phyloP scores from a whole-genome alignment of 2,888 invertebrate species.

The Drosophila rubida region DNA sequence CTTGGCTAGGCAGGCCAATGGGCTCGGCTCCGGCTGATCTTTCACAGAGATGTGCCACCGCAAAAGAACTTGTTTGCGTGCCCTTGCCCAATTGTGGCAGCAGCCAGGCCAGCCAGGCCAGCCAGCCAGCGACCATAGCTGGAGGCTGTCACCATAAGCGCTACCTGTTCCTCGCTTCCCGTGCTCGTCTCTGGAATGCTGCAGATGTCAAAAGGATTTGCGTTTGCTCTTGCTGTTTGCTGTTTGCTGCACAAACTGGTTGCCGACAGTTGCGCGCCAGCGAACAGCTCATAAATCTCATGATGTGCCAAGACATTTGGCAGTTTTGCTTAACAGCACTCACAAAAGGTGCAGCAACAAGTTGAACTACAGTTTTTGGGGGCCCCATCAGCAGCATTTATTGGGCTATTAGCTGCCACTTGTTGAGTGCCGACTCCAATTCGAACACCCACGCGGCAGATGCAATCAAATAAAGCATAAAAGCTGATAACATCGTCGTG shows the following conservation, averaged over 20 bases:
- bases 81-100: constrained; percentile 72
- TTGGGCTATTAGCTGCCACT: constrained; percentile 76
- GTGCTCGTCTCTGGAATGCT: constrained; percentile 17
- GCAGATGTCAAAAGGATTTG: constrained; percentile 70
- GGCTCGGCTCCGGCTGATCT: constrained; percentile 49
- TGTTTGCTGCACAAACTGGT: constrained; percentile 64
- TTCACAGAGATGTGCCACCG: constrained; percentile 23
- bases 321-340: constrained; percentile 28
- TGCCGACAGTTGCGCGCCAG: constrained; percentile 1
- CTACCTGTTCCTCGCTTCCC: constrained; percentile 5
- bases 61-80: constrained; percentile 65
- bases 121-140: constrained; percentile 15
- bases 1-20: constrained; percentile 50
- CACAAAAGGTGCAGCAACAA: constrained; percentile 25
- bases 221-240: constrained; percentile 13
- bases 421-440: constrained; percentile 59
- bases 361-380: not conserved
- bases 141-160: constrained; percentile 54
- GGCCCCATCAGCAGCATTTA: constrained; percentile 56
- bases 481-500: constrained; percentile 59
- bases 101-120: constrained; percentile 32
- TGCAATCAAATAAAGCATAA: constrained; percentile 58
- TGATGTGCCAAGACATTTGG: constrained; percentile 57
- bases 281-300: constrained; percentile 50
- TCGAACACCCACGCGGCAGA: constrained; percentile 65